phyloP scores from a whole-genome alignment of 92 coral and sea anemone species.

The Porites divaricata region DNA sequence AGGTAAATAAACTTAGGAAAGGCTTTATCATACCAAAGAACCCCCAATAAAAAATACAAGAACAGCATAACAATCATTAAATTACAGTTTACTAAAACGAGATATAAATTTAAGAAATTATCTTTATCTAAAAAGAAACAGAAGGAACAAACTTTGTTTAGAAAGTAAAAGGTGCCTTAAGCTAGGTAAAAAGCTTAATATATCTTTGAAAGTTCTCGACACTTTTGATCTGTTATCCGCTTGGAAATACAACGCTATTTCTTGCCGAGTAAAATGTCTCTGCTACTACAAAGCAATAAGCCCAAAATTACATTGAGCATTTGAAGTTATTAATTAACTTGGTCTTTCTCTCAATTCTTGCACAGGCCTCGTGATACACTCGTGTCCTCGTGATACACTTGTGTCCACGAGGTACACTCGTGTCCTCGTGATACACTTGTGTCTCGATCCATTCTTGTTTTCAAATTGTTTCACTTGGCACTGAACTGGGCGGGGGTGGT shows the following conservation, averaged over 20 bases:
- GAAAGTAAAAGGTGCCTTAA: constrained; percentile 27
- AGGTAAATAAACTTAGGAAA: not conserved
- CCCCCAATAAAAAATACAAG: not conserved
- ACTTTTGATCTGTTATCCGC: not conserved
- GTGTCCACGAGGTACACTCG: too few relatives aligned
- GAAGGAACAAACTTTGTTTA: constrained; percentile 1
- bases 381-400: not conserved
- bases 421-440: not conserved
- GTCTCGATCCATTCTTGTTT: not conserved
- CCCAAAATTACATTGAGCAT: constrained; percentile 4
- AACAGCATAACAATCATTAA: not conserved
- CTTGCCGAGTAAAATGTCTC: not conserved
- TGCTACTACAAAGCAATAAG: not conserved
- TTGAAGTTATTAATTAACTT: not conserved
- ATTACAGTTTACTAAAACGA: constrained; percentile 27
- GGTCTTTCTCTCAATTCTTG: not conserved
- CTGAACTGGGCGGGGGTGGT: not conserved
- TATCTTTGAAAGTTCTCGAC: not conserved
- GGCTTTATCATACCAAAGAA: not conserved
- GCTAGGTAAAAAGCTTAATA: constrained; percentile 9
- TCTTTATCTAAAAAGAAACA: not conserved
- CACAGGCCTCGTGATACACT: not conserved
- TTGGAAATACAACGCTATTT: not conserved
- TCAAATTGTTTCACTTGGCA: not conserved
- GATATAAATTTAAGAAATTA: constrained; percentile 4